These are phyloP conservation scores for Manis pentadactyla DNA, from an alignment of 2,797 vertebrate species.

Conservation along the genomic window DNA sequence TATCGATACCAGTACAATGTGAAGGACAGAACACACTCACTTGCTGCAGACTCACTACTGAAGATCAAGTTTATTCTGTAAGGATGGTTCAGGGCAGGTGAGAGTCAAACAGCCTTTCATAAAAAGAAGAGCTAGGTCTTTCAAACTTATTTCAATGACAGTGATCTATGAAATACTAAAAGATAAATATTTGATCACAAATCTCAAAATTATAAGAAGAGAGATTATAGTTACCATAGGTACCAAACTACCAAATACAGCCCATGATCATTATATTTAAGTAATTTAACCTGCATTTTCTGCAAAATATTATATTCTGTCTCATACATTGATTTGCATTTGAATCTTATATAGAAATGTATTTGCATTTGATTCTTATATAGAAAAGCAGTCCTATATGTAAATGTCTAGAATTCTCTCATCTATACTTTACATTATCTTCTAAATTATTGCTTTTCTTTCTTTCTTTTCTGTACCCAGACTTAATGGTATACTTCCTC, in stretches of 20 bases:
- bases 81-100: neutral
- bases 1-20: neutral
- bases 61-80: neutral
- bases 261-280: neutral
- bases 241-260: neutral
- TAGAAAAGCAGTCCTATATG: neutral
- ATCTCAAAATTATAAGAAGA: slow-evolving; percentile 19
- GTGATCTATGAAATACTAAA: neutral
- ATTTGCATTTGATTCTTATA: neutral
- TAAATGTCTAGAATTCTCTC: neutral
- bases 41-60: neutral
- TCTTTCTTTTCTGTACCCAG: neutral
- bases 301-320: neutral
- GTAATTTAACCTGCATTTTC: neutral
- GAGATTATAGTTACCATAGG: neutral
- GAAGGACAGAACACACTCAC: neutral
- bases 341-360: neutral
- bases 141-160: neutral
- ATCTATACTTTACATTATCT: neutral
- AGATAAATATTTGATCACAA: neutral
- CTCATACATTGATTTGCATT: neutral
- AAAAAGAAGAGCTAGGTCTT: neutral
- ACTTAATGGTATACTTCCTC: neutral
- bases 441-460: neutral
- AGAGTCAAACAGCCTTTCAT: neutral